Percentiles rank a stretch among this genome's conserved stretches.
These are phyloP conservation scores for Cirrhinus mrigala DNA, from an alignment of 2,797 vertebrate genomes.

Conservation along the genomic window DNA sequence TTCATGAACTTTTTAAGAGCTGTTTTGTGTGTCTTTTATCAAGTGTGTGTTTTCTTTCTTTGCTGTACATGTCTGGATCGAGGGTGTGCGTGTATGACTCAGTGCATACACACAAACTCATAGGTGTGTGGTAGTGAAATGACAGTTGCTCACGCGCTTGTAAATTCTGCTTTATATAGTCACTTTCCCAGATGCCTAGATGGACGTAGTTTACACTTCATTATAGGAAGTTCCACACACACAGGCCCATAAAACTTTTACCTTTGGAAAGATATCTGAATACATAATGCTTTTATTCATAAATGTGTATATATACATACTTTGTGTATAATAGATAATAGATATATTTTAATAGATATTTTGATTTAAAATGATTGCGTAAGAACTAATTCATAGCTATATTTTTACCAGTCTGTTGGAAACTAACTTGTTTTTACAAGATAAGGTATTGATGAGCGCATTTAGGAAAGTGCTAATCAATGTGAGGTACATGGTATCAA, in stretches of 20 bases:
- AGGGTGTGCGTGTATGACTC: slow-evolving; percentile 3
- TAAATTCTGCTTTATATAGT: slow-evolving; percentile 1
- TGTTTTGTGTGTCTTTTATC: neutral
- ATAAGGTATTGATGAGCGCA: neutral
- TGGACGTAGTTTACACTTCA: neutral
- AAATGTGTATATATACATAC: no score
- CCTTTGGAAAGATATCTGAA: no score
- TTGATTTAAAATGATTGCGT: no score
- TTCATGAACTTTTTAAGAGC: neutral
- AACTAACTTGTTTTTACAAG: neutral
- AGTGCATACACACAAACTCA: slow-evolving; percentile 5
- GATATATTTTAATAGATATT: no score
- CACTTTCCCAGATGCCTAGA: neutral
- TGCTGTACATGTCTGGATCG: neutral
- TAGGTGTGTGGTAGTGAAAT: slow-evolving; percentile 7
- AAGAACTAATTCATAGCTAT: neutral
- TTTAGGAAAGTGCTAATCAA: neutral
- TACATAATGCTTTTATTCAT: no score
- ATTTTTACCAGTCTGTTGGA: neutral
- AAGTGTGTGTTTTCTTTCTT: neutral
- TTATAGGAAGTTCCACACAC: neutral
- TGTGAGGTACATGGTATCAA: neutral
- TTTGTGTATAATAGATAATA: no score
- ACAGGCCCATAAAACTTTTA: neutral
- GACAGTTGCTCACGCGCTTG: neutral